A percentile compares a stretch with the other conserved stretches of the same genome.
Evolutionary conservation across 1,140 invertebrate species (phyloP).

Genomic region (Trachymyrmex cornetzi): DNA sequence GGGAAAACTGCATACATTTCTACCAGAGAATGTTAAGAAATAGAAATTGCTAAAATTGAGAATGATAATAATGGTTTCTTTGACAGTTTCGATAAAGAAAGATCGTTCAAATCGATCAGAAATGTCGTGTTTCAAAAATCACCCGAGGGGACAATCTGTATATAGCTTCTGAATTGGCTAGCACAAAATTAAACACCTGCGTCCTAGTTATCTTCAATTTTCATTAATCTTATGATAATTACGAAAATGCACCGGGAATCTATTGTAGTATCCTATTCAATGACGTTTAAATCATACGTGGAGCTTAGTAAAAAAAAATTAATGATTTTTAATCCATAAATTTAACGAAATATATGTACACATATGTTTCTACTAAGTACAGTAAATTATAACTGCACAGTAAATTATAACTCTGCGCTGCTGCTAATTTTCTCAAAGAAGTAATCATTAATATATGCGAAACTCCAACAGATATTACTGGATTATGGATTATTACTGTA

Average conservation of each 20-base stretch:
- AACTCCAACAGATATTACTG: constrained; percentile 45
- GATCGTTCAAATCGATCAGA: background rate
- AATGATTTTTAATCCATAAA: background rate
- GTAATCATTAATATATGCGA: constrained; percentile 11
- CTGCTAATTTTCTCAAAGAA: constrained; percentile 16
- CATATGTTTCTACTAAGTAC: background rate
- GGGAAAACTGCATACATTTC: too few species aligned
- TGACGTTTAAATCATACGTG: background rate
- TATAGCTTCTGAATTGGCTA: background rate
- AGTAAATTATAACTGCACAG: background rate
- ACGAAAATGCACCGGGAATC: background rate
- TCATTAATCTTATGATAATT: background rate
- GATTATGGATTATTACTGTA: constrained; percentile 23
- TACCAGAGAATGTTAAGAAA: background rate
- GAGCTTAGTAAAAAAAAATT: background rate
- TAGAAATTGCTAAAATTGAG: background rate
- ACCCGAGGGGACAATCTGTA: background rate
- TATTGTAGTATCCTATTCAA: background rate
- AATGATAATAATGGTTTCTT: background rate
- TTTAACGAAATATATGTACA: background rate
- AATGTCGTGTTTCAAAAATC: background rate
- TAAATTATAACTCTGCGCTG: background rate
- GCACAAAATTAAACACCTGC: constrained; percentile 27
- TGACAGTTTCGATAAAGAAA: background rate
- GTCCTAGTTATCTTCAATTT: background rate